Base-by-base conservation (phyloP, 2,888 invertebrate genomes). In the Lithodes maja region DNA sequence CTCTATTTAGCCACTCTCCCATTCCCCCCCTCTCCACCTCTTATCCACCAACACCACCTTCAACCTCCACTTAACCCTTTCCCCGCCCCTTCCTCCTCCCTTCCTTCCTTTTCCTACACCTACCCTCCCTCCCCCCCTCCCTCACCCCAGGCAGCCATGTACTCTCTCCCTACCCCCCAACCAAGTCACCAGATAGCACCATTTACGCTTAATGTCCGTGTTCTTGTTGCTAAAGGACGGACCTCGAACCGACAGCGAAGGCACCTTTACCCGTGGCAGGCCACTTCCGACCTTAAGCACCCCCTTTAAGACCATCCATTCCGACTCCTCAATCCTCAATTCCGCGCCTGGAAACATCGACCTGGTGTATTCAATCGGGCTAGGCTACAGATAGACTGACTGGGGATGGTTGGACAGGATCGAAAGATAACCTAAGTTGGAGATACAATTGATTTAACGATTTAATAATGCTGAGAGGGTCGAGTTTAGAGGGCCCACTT, bases 181-280 rank as follows among this genome's bases (percentile, higher is more conserved):
- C 61, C 61, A 61, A 61, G 61, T 61, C 61, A 61, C 61, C 61
- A 61, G 61, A 61, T 61, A 61, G 61, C 61, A 61, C 61, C 61
- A 61, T 1, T 61, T 61, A 61, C 61, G 61, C 61, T 61, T 61
- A 61, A 61, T 61, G 61, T 61, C 61, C 61, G 61, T 61, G 61
- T 61, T 61, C 61, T 61, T 61, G 61, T 61, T 61, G 61, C 61
- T 12, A 61, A 61, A 61, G 61, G 61, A 61, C 61, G 61, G 12
- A 61, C 7, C 61, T 7, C 7, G 61, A 61, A 61, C 61, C 61
- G 61, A 61, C 61, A 61, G 61, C 5, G 61, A 61, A 12, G 7
- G 12, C 61, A 5, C 61, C 61, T 7, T 61, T 61, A 7, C 61
- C 61, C 5, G 61, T 61, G 7, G 61, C 61, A 61, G 61, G 61